These are phyloP conservation scores for Ondatra zibethicus DNA, from an alignment of 2,113 vertebrate species.

Conservation along the genomic window DNA sequence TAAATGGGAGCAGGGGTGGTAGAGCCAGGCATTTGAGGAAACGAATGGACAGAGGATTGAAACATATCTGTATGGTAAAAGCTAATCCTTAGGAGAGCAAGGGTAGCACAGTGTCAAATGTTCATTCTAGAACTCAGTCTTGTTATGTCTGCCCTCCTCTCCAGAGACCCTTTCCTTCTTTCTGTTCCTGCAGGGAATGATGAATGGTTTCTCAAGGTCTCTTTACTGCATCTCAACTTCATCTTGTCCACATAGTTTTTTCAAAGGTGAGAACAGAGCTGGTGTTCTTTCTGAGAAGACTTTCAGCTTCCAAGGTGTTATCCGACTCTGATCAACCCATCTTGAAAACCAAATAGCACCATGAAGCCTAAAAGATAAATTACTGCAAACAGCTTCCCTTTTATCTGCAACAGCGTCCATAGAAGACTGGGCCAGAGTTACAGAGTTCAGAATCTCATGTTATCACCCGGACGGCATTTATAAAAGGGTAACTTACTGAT, in stretches of 20 bases:
- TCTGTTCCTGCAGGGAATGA: not conserved
- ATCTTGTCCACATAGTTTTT: not conserved
- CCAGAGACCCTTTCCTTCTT: not conserved
- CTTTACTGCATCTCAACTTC: not conserved
- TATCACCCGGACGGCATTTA: not conserved
- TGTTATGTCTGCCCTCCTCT: rapidly evolving
- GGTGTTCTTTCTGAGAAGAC: not conserved
- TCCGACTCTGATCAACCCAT: not conserved
- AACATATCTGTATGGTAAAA: not conserved
- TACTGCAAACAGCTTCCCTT: not conserved
- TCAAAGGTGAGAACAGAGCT: not conserved
- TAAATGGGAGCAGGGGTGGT: not conserved
- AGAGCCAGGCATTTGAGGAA: not conserved
- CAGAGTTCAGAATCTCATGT: not conserved
- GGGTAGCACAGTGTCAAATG: not conserved
- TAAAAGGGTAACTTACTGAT: not conserved
- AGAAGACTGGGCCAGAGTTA: not conserved
- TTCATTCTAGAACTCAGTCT: not conserved
- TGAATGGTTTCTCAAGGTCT: not conserved
- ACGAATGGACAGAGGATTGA: not conserved
- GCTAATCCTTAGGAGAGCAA: too few relatives aligned
- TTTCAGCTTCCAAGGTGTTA: not conserved
- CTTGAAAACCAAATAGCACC: not conserved
- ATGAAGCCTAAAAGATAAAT: not conserved
- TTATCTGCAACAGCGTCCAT: not conserved